phyloP scores from a whole-genome alignment of 2,888 invertebrate species.

The Plebejus melissa region DNA sequence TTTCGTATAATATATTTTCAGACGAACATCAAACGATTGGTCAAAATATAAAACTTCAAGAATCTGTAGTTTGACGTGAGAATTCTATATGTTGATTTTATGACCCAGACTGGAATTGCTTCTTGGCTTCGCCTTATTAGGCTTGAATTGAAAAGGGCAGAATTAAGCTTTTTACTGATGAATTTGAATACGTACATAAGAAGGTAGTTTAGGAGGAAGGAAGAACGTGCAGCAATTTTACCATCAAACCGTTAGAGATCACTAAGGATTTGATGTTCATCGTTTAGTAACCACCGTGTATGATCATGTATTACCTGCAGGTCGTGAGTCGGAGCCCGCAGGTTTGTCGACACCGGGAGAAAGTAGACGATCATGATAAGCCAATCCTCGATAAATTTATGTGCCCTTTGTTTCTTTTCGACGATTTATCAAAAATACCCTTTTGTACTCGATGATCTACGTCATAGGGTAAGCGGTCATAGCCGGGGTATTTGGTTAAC shows the following conservation, averaged over 20 bases:
- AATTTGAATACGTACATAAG: too few species aligned
- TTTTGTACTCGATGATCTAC: constrained; percentile 46
- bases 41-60: too few species aligned
- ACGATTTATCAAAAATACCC: constrained; percentile 68
- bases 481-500: not conserved
- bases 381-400: constrained; percentile 69
- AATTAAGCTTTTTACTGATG: too few species aligned
- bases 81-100: too few species aligned
- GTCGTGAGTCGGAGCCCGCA: not conserved
- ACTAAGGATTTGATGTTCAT: not conserved
- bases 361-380: constrained; percentile 72
- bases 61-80: too few species aligned
- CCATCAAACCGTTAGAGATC: not conserved
- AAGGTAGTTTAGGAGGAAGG: too few species aligned
- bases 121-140: too few species aligned
- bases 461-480: constrained; percentile 52
- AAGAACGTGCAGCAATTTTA: too few species aligned
- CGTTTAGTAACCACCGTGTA: constrained; percentile 11
- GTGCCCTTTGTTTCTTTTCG: constrained; percentile 74
- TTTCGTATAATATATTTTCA: too few species aligned
- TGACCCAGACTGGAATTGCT: too few species aligned
- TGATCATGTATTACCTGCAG: not conserved
- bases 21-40: too few species aligned
- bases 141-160: too few species aligned
- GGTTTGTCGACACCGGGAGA: constrained; percentile 61